Evolutionary conservation across 2,888 invertebrate genomes (phyloP).

Genomic region (Diloba caeruleocephala): DNA sequence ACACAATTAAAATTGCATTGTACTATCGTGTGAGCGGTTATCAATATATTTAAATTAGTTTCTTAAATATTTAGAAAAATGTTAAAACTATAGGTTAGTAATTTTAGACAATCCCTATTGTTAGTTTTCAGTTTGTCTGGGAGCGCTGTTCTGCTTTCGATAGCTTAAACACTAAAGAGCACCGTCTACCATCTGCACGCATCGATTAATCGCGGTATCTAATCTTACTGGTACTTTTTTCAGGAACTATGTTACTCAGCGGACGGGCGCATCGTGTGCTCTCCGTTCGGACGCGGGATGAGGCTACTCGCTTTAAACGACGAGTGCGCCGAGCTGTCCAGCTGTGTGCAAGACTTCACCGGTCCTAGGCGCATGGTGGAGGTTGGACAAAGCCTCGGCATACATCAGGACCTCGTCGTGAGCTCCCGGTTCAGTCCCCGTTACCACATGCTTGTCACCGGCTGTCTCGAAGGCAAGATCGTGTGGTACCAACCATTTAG

Average conservation of each 20-base stretch:
- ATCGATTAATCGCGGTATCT: neutral
- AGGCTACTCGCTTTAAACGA: constrained; percentile 94
- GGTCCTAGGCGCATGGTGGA: constrained; percentile 80
- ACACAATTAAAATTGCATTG: too few species aligned
- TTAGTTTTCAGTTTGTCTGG: too few species aligned
- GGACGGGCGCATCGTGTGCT: constrained; percentile 96
- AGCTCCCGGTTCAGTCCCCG: constrained; percentile 97
- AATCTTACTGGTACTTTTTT: constrained; percentile 8
- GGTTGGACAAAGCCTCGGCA: constrained; percentile 91
- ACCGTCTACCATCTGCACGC: too few species aligned
- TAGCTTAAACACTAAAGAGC: too few species aligned
- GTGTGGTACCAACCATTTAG: constrained; percentile 95
- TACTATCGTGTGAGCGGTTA: too few species aligned
- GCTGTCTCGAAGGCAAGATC: constrained; percentile 96
- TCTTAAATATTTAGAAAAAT: too few species aligned
- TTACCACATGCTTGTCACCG: constrained; percentile 96
- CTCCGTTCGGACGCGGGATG: constrained; percentile 96
- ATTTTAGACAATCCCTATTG: too few species aligned
- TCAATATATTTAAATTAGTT: too few species aligned
- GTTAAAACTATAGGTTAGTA: too few species aligned
- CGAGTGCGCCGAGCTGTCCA: constrained; percentile 93
- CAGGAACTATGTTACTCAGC: constrained; percentile 96
- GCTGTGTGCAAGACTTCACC: constrained; percentile 78
- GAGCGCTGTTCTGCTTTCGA: too few species aligned
- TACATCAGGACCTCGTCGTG: constrained; percentile 94